A percentile compares a stretch with the other conserved stretches of the same genome.
Conservation (phyloP, 2,888 invertebrate species). For the Tenthredo amoena region DNA sequence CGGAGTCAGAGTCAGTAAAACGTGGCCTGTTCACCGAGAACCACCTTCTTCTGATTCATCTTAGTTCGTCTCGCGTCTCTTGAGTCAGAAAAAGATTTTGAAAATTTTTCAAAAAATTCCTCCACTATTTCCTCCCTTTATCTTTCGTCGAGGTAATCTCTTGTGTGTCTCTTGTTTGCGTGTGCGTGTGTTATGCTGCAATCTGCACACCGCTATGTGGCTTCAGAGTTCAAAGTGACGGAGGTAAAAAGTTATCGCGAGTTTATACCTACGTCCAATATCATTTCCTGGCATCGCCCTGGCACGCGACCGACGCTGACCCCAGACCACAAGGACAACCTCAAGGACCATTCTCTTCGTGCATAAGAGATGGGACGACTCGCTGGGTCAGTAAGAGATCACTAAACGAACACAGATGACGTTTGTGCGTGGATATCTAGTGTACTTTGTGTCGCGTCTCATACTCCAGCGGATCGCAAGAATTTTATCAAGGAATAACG, state of each 20-base stretch:
- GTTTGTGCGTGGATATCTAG: slow-evolving; percentile 55
- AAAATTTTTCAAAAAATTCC: neutral
- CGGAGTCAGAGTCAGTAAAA: slow-evolving; percentile 52
- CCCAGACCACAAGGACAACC: slow-evolving; percentile 33
- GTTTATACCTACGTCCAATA: slow-evolving; percentile 1
- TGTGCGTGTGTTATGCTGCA: neutral
- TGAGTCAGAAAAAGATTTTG: neutral
- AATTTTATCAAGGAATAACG: slow-evolving; percentile 58
- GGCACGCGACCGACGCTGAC: slow-evolving; percentile 35
- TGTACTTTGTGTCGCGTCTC: slow-evolving; percentile 62
- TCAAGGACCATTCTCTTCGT: slow-evolving; percentile 3
- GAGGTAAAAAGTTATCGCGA: neutral
- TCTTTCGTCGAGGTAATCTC: neutral
- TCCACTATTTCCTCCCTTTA: neutral
- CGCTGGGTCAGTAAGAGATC: slow-evolving; percentile 46
- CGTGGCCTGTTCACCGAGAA: slow-evolving; percentile 40
- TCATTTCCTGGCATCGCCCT: slow-evolving; percentile 45
- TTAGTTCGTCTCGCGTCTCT: neutral
- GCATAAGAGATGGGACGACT: slow-evolving; percentile 21
- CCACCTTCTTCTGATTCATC: slow-evolving; percentile 59
- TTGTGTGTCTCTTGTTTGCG: neutral
- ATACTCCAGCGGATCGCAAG: slow-evolving; percentile 62
- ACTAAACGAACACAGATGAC: slow-evolving; percentile 43
- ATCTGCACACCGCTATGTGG: neutral
- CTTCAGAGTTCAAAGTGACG: neutral